These are phyloP conservation scores for Saiga tatarica DNA, from an alignment of 2,113 vertebrate species.

Conservation along the genomic window DNA sequence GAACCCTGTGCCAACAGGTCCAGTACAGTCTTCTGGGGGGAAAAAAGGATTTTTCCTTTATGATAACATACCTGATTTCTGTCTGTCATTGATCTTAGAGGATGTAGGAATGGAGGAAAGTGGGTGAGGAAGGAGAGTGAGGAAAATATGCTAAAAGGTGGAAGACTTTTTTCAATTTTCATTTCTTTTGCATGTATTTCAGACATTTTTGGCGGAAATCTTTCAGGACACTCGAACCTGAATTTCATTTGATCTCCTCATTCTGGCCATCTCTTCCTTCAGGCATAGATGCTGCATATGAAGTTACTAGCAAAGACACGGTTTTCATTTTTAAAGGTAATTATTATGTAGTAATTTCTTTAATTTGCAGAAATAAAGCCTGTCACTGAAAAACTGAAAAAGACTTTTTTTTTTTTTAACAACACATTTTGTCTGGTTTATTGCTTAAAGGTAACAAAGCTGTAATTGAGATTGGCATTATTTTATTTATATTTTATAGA, in stretches of 20 bases:
- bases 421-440: not conserved
- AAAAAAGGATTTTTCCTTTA: not conserved
- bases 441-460: not conserved
- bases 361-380: not conserved
- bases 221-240: slow-evolving; percentile 46
- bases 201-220: slow-evolving; percentile 88
- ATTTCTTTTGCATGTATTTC: not conserved
- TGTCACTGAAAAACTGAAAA: not conserved
- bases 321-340: slow-evolving; percentile 80
- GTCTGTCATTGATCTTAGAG: not conserved
- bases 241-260: slow-evolving; percentile 76
- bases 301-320: slow-evolving; percentile 70
- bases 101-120: not conserved
- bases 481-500: not conserved
- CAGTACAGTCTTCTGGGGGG: not conserved
- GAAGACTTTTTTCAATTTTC: not conserved
- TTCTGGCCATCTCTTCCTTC: slow-evolving; percentile 87
- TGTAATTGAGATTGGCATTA: not conserved
- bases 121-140: not conserved
- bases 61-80: not conserved
- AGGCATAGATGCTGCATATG: slow-evolving; percentile 84
- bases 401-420: not conserved
- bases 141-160: not conserved
- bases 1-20: not conserved
- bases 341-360: not conserved